These are phyloP conservation scores for Carabus problematicus DNA, from an alignment of 2,888 invertebrate species.

Conservation along the genomic window DNA sequence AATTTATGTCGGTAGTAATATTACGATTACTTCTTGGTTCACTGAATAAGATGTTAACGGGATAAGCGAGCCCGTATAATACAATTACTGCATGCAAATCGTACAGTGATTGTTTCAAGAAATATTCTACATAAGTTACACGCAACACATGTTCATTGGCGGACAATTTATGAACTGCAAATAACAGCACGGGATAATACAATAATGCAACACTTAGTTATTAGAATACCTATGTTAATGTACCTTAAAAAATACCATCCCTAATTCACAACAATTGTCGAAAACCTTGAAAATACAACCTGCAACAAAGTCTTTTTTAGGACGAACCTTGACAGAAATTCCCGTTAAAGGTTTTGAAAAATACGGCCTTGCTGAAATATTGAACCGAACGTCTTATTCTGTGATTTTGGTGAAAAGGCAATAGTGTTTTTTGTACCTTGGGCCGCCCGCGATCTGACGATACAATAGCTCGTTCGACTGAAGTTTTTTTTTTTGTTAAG, in stretches of 20 bases:
- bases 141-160: too few species aligned
- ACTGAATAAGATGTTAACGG: constrained; percentile 38
- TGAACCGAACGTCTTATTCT: constrained; percentile 2
- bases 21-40: constrained; percentile 27
- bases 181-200: too few species aligned
- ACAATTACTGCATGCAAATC: constrained; percentile 42
- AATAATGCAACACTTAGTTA: too few species aligned
- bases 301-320: neutral
- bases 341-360: constrained; percentile 29
- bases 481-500: constrained; percentile 31
- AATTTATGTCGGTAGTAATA: too few species aligned
- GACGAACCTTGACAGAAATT: constrained; percentile 31
- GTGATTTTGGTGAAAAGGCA: neutral
- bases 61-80: constrained; percentile 28
- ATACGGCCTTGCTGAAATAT: constrained; percentile 34
- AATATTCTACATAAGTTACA: constrained; percentile 29
- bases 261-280: constrained; percentile 6
- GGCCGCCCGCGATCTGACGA: constrained; percentile 25
- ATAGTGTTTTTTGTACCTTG: constrained; percentile 19
- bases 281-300: neutral
- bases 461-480: constrained; percentile 24
- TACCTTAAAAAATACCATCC: too few species aligned
- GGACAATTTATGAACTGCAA: too few species aligned
- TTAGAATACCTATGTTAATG: too few species aligned
- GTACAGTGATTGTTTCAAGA: constrained; percentile 24